Base-by-base conservation (phyloP, 37 sponge, comb jelly and placozoan genomes). In the Chondrilla cf. caribensis region DNA sequence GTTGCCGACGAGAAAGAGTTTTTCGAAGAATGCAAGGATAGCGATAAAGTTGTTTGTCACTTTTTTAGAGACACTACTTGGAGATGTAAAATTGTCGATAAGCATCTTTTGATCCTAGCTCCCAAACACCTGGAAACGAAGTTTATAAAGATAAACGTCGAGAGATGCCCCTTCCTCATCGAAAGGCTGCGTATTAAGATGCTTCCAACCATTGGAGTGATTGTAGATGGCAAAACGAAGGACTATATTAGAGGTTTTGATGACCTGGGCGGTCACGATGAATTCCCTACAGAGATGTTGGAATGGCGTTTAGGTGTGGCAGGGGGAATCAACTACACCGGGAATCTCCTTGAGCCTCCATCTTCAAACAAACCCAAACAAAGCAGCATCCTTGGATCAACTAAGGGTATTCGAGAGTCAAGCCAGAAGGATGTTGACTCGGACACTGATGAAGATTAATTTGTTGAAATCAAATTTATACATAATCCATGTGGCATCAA, bases 51-150 rank as follows among this genome's bases (percentile, higher is more conserved):
- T 19, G 95, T 98, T 35, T 90, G 93, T 67, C 97, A 94, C 54
- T 98, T 96, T 82, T 98, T 84, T 59, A 85, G 95, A 0, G 94
- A 91, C 58, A 80, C 89, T 0, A 94, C 97, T 3, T 84, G 87
- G 85, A 84, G 98, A 38, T 98, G 99, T 77, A 92, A 96, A 67
- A 98, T 98, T 81, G 95, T 98, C 33, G 99, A 98, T 79, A 98
- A 98, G 78, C 99, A 98, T 65, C 58, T 98, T 32, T 55, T 65
- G 26, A 70, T 91, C 7, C 81, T 98, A 17, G 97, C 97, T n/a
- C 91, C 89, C 43, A 91, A 92, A 58, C 99, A 98, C 70, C 42
- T 93, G 4, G 99, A 98, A 76, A 86, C 99, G 9, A 91, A 81
- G 42, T 98, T 98, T 66, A 68, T 98, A 57, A 96, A 94, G 60